Evolutionary conservation across 1,140 invertebrate genomes (phyloP).

Genomic region (Hycleus phaleratus): DNA sequence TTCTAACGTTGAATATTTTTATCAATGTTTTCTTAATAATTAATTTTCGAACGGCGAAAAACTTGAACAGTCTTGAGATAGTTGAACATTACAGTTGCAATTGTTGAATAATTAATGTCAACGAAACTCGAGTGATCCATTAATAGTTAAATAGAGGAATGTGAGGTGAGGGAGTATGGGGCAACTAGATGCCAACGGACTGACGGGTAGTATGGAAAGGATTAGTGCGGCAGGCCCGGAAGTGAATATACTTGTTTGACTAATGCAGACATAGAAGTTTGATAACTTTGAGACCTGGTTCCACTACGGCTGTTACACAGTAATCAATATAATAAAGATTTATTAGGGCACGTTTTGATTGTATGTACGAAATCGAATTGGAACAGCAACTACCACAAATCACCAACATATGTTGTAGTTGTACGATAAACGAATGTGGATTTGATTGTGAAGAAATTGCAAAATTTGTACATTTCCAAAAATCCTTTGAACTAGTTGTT

Average conservation of each 20-base stretch:
- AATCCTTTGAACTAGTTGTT: background rate
- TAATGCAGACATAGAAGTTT: conserved; percentile 39
- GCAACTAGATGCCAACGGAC: conserved; percentile 1
- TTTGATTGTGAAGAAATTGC: too few relatives aligned
- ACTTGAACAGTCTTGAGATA: background rate
- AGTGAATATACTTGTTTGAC: conserved; percentile 40
- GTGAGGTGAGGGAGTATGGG: background rate
- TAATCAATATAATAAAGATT: too few relatives aligned
- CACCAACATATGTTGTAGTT: conserved; percentile 33
- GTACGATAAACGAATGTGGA: conserved; percentile 22
- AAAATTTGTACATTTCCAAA: background rate
- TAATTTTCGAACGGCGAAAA: background rate
- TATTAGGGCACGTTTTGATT: background rate
- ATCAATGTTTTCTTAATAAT: background rate
- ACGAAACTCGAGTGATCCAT: background rate
- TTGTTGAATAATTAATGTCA: conserved; percentile 8
- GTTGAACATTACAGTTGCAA: background rate
- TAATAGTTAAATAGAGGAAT: conserved; percentile 10
- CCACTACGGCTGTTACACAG: too few relatives aligned
- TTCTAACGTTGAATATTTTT: conserved; percentile 1
- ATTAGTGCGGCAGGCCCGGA: conserved; percentile 32
- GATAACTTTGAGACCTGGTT: conserved; percentile 33
- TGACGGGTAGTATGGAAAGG: conserved; percentile 18
- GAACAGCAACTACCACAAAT: conserved; percentile 20
- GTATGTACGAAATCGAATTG: conserved; percentile 1